These are phyloP conservation scores for Pelodytes ibericus DNA, from an alignment of 2,797 vertebrate genomes.

Conservation along the genomic window DNA sequence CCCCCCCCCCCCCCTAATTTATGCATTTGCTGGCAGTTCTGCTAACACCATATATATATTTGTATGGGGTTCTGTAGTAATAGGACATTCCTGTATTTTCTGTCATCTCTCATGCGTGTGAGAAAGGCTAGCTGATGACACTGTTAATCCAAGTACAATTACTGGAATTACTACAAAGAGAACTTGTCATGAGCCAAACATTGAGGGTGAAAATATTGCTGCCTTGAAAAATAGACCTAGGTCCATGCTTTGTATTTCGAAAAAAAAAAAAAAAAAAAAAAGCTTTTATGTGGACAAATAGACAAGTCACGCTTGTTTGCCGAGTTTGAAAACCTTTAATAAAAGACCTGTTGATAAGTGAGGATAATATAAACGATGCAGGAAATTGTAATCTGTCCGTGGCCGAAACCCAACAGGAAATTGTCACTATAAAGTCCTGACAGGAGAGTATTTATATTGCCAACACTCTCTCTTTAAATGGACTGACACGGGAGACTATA, in stretches of 20 bases:
- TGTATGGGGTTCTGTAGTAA: background rate
- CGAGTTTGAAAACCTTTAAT: slow-evolving; percentile 66
- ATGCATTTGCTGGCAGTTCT: too few species aligned
- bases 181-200: slow-evolving; percentile 30
- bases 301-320: slow-evolving; percentile 60
- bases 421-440: slow-evolving; percentile 65
- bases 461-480: slow-evolving; percentile 57
- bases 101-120: background rate
- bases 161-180: slow-evolving; percentile 8
- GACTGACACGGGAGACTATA: slow-evolving; percentile 54
- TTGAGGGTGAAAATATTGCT: slow-evolving; percentile 35
- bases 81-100: background rate
- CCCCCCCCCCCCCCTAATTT: too few species aligned
- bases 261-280: slow-evolving; percentile 61
- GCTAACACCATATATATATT: too few species aligned
- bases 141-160: slow-evolving; percentile 25
- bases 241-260: slow-evolving; percentile 61
- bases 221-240: slow-evolving; percentile 32
- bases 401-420: slow-evolving; percentile 67
- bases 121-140: slow-evolving; percentile 9
- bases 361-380: slow-evolving; percentile 67
- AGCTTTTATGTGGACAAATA: slow-evolving; percentile 55
- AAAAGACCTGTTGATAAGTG: slow-evolving; percentile 71
- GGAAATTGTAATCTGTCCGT: slow-evolving; percentile 69
- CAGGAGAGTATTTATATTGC: slow-evolving; percentile 58